Percentiles rank a stretch among this genome's conserved stretches.
Evolutionary conservation across 1,140 invertebrate species (phyloP).

Genomic region (Zaprionus inermis): DNA sequence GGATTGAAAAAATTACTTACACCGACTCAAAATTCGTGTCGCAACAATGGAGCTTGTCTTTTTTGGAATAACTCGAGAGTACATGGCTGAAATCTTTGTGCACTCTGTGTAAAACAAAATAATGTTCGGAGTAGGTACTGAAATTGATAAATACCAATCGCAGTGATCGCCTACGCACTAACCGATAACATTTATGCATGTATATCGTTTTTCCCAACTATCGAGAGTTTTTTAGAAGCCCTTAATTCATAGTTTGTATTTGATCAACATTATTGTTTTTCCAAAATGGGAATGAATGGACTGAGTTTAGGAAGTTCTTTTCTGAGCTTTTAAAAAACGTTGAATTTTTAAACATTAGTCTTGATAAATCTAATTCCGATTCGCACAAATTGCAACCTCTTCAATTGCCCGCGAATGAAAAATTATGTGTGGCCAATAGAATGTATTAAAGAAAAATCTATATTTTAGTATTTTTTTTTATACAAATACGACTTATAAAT

Average conservation of each 20-base stretch:
- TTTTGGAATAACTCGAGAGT: conserved; percentile 38
- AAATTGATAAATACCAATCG: neutral
- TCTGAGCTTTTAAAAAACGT: too few species aligned
- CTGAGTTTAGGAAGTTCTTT: too few species aligned
- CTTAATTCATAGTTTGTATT: neutral
- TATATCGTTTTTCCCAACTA: neutral
- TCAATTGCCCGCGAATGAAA: too few species aligned
- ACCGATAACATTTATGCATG: neutral
- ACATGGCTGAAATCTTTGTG: conserved; percentile 21
- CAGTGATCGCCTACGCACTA: neutral
- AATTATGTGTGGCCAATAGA: too few species aligned
- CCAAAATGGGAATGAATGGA: too few species aligned
- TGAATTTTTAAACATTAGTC: too few species aligned
- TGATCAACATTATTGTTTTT: too few species aligned
- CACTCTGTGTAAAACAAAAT: conserved; percentile 9
- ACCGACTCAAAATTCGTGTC: conserved; percentile 7
- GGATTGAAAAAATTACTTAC: conserved; percentile 20
- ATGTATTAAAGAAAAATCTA: too few species aligned
- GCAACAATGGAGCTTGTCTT: conserved; percentile 11
- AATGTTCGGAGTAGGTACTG: neutral
- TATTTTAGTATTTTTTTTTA: too few species aligned
- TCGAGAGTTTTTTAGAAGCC: neutral
- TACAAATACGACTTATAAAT: too few species aligned
- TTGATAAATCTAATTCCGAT: too few species aligned
- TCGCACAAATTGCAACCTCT: too few species aligned